phyloP scores from a whole-genome alignment of 2,888 invertebrate species.

The Thalpophila matura region DNA sequence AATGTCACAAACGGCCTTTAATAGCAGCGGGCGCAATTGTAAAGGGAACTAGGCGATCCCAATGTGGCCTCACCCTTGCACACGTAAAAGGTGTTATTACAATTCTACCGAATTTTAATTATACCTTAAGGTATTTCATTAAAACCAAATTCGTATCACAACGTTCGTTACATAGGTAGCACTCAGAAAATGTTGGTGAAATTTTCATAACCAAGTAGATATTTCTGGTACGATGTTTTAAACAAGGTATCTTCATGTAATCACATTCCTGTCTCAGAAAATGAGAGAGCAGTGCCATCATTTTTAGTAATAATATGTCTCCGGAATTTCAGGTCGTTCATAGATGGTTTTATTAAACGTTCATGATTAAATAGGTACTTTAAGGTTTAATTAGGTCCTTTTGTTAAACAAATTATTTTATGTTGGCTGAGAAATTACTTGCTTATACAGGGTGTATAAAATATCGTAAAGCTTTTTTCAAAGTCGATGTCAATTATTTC shows the following conservation, averaged over 20 bases:
- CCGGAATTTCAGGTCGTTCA: slow-evolving; percentile 36
- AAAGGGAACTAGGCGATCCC: slow-evolving; percentile 40
- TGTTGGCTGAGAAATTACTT: not conserved
- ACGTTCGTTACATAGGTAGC: slow-evolving; percentile 48
- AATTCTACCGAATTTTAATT: slow-evolving; percentile 60
- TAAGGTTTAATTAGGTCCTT: not conserved
- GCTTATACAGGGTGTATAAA: not conserved
- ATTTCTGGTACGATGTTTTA: slow-evolving; percentile 53
- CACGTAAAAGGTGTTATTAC: slow-evolving; percentile 56
- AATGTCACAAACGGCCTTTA: slow-evolving; percentile 58
- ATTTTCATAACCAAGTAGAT: slow-evolving; percentile 61
- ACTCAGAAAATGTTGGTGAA: slow-evolving; percentile 50
- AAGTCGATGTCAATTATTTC: slow-evolving; percentile 4
- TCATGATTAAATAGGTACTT: slow-evolving; percentile 3
- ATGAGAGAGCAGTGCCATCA: slow-evolving; percentile 42
- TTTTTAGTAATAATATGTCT: slow-evolving; percentile 49
- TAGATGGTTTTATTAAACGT: slow-evolving; percentile 29
- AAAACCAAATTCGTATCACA: slow-evolving; percentile 49
- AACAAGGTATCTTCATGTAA: slow-evolving; percentile 55
- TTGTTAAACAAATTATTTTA: not conserved
- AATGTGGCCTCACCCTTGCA: slow-evolving; percentile 42
- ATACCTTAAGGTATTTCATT: slow-evolving; percentile 58
- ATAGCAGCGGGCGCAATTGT: slow-evolving; percentile 42
- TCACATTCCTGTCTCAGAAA: slow-evolving; percentile 59
- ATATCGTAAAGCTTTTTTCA: not conserved